Conservation (phyloP, 2,113 vertebrate genomes). For the Chaetops frenatus region DNA sequence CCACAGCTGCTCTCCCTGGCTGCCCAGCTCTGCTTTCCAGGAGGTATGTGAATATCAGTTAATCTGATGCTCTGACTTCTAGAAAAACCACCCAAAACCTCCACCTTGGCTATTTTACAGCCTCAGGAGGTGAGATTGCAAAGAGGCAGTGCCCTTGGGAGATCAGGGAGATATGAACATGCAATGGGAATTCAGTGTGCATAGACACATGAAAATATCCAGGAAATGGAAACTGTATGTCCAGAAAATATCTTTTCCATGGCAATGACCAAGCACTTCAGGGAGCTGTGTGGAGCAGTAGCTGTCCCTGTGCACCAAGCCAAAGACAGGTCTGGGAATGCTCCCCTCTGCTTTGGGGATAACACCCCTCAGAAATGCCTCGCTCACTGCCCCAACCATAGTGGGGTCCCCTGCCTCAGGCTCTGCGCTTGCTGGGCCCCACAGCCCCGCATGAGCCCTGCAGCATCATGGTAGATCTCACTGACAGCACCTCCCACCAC, state of each 20-base stretch:
- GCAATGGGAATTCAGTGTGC: not conserved
- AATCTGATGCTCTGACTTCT: not conserved
- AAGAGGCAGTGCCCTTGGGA: not conserved
- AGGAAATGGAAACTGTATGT: not conserved
- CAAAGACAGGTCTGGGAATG: not conserved
- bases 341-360: not conserved
- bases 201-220: not conserved
- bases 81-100: not conserved
- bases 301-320: not conserved
- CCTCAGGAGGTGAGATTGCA: not conserved
- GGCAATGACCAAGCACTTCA: not conserved
- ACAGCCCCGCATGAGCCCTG: not conserved
- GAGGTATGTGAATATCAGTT: not conserved
- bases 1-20: too few relatives aligned
- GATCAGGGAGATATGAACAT: not conserved
- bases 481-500: constrained; percentile 11
- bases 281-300: not conserved
- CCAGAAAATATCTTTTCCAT: not conserved
- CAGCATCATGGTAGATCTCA: not conserved
- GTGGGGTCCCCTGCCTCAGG: not conserved
- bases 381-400: not conserved
- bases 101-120: not conserved
- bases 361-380: not conserved
- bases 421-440: not conserved
- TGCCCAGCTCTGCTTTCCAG: not conserved